Evolutionary conservation across 2,113 vertebrate genomes (phyloP).

Genomic region (Eulemur macaco): DNA sequence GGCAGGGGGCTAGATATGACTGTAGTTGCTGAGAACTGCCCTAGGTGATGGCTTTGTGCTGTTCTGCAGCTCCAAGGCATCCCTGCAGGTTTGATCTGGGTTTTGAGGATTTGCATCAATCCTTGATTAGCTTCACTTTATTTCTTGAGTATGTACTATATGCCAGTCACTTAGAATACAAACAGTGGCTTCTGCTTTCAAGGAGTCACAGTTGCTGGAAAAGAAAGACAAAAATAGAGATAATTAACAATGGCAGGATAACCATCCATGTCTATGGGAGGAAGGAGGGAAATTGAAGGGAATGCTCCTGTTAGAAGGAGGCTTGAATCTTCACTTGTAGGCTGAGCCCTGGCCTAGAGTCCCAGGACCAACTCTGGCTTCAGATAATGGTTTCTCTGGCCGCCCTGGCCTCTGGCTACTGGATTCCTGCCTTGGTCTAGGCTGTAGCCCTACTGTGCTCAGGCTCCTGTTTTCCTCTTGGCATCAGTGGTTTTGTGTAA

Average conservation of each 20-base stretch:
- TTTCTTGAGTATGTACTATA: neutral
- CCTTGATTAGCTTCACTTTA: neutral
- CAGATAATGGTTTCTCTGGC: neutral
- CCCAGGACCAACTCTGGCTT: neutral
- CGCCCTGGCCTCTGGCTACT: neutral
- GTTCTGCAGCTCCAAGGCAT: neutral
- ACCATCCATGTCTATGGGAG: fast-evolving
- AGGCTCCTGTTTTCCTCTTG: neutral
- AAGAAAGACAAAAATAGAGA: neutral
- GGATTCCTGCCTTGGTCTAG: neutral
- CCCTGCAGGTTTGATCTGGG: neutral
- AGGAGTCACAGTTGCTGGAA: neutral
- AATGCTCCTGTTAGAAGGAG: neutral
- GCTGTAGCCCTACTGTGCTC: neutral
- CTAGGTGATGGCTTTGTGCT: neutral
- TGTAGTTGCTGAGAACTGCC: neutral
- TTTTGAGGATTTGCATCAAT: neutral
- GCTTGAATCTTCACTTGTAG: neutral
- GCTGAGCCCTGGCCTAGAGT: neutral
- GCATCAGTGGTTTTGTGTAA: neutral
- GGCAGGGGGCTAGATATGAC: no score
- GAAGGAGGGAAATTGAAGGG: neutral
- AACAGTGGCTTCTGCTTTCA: neutral
- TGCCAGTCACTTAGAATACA: neutral
- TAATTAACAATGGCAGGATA: neutral